These are phyloP conservation scores for Luperina testacea DNA, from an alignment of 2,888 invertebrate genomes.

Conservation along the genomic window DNA sequence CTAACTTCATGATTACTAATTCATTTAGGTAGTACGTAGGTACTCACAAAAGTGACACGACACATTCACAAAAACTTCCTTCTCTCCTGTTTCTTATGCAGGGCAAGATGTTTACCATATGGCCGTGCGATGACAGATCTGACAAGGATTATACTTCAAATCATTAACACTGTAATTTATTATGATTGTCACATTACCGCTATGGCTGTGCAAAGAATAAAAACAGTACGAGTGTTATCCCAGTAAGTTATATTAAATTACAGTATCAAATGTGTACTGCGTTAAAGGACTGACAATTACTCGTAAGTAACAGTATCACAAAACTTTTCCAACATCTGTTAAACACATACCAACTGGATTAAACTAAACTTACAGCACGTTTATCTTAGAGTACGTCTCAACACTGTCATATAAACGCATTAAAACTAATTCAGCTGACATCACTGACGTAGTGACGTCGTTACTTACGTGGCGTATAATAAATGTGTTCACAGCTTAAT, in stretches of 20 bases:
- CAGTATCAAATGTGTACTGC: conserved; percentile 46
- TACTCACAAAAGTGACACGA: neutral
- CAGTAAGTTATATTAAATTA: conserved; percentile 49
- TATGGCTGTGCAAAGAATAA: conserved; percentile 35
- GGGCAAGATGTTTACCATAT: conserved; percentile 47
- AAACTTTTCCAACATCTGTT: conserved; percentile 62
- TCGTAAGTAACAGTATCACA: conserved; percentile 45
- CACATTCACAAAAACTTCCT: neutral
- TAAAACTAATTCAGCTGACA: conserved; percentile 62
- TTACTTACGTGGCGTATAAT: conserved; percentile 70
- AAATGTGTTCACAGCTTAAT: conserved; percentile 72
- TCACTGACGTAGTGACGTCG: conserved; percentile 56
- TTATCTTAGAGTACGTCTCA: conserved; percentile 42
- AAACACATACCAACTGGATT: conserved; percentile 55
- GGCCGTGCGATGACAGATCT: conserved; percentile 9
- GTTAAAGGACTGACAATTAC: conserved; percentile 48
- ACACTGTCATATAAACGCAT: conserved; percentile 60
- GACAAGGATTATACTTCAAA: conserved; percentile 29
- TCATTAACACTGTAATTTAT: conserved; percentile 49
- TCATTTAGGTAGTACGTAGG: neutral
- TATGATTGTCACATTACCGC: conserved; percentile 43
- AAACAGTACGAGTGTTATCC: conserved; percentile 25
- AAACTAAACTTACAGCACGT: conserved; percentile 43
- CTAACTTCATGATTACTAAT: neutral
- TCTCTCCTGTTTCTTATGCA: neutral